Percentiles rank a stretch among this genome's conserved stretches.
These are phyloP conservation scores for Argentina silus DNA, from an alignment of 2,797 vertebrate genomes.

Conservation along the genomic window DNA sequence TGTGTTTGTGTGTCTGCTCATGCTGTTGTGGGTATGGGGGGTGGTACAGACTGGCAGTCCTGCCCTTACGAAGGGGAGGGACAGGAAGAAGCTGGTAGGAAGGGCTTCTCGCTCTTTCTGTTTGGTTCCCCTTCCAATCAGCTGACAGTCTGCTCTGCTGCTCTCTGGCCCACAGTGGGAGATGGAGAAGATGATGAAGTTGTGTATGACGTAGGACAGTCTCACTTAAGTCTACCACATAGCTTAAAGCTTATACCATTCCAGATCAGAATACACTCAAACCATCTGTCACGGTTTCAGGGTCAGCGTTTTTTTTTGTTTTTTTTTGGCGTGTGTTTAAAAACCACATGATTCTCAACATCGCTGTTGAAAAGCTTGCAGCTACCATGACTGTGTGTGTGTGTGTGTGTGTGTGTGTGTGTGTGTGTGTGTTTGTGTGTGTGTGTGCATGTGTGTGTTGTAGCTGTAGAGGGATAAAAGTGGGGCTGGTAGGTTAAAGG, in stretches of 20 bases:
- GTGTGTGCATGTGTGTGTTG: background rate
- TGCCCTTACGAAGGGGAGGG: constrained; percentile 29
- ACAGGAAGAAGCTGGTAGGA: constrained; percentile 48
- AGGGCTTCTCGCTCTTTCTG: constrained; percentile 56
- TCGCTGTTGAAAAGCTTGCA: too few species aligned
- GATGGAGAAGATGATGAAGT: constrained; percentile 16
- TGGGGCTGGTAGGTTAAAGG: background rate
- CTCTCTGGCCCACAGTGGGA: constrained; percentile 52
- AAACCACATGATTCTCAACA: too few species aligned
- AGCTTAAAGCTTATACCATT: background rate
- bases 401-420: background rate
- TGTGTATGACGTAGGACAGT: background rate
- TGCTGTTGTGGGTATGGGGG: constrained; percentile 13
- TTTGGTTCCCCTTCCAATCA: constrained; percentile 63
- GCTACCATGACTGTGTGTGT: background rate
- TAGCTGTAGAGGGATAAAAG: background rate
- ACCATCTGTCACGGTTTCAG: constrained; percentile 2
- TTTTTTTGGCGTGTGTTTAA: too few species aligned
- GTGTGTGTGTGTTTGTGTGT: constrained; percentile 14
- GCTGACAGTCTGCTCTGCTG: constrained; percentile 53
- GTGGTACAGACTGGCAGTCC: constrained; percentile 38
- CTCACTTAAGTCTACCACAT: constrained; percentile 19
- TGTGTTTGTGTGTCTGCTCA: background rate
- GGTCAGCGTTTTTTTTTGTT: background rate
- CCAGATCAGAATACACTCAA: background rate